Conservation (phyloP, 1,140 invertebrate genomes). For the Drosophila grimshawi region DNA sequence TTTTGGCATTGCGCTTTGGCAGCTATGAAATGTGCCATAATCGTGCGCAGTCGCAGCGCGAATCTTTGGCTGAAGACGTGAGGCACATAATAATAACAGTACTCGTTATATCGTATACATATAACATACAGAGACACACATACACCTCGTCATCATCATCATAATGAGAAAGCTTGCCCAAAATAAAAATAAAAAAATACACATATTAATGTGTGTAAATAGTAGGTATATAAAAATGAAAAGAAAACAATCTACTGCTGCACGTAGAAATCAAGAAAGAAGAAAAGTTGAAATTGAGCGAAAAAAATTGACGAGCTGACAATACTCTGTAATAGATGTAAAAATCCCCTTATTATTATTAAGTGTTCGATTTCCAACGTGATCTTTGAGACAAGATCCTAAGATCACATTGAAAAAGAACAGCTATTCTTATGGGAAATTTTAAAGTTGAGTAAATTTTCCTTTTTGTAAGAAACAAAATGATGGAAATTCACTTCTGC, state of each 20-base stretch:
- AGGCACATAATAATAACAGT: slow-evolving; percentile 73
- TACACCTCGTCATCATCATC: slow-evolving; percentile 1
- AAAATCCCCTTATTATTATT: no score
- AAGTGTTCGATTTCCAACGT: no score
- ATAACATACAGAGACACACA: slow-evolving; percentile 21
- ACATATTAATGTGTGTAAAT: slow-evolving; percentile 36
- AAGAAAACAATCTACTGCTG: slow-evolving; percentile 20
- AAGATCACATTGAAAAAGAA: no score
- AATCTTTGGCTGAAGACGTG: slow-evolving; percentile 72
- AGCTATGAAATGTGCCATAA: slow-evolving; percentile 74
- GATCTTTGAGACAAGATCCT: no score
- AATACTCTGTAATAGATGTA: background rate
- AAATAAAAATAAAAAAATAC: slow-evolving; percentile 24
- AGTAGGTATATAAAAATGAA: slow-evolving; percentile 19
- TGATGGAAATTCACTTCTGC: background rate
- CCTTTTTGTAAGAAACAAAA: no score
- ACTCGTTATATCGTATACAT: slow-evolving; percentile 48
- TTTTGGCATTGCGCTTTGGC: slow-evolving; percentile 30
- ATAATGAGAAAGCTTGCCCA: slow-evolving; percentile 68
- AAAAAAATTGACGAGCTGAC: background rate
- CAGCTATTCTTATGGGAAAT: background rate
- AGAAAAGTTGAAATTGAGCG: background rate
- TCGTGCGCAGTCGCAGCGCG: slow-evolving; percentile 77
- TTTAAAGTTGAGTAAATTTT: background rate
- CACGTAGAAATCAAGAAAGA: slow-evolving; percentile 31